Base-by-base conservation (phyloP, 2,888 invertebrate genomes). In the Lacanobia oleracea region DNA sequence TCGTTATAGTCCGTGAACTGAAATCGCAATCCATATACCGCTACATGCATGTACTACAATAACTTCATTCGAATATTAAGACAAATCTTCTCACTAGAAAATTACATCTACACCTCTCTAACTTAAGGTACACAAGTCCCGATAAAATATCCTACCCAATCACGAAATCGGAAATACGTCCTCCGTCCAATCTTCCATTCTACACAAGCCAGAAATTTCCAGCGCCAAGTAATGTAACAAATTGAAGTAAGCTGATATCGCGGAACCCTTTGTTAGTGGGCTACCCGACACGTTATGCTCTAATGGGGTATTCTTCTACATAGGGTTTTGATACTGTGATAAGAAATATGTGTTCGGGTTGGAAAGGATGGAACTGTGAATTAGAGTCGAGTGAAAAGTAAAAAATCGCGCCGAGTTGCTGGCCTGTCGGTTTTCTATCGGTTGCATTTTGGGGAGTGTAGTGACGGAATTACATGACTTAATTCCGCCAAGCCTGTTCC, bases 251-350 rank as follows among this genome's bases (percentile, higher is more conserved):
- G 45, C 48, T 60, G 84, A 84, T 83, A 83, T 69, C 67, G 23
- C 51, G 33, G 69, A 75, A 84, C 79, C 84, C 79, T 84, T 84
- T 83, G 84, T 84, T 48, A 77, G 77, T 67, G 57, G 23, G 75
- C 43, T 70, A 79, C 54, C 72, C 71, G 69, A 84, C 66, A 71
- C 68, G 67, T 61, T 78, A 64, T 61, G 33, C 53, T 56, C 69
- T 84, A 83, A 83, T 84, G 76, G 83, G 68, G 67, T 64, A 51
- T 68, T 68, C 70, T 72, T 77, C 74, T 66, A 73, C 67, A 79
- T 81, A 54, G 72, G 10, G 16, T 57, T 61, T 23, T 33, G 70
- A 75, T 64, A 80, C 66, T 16, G 7, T 45, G 69, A 63, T 68
- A 78, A 75, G 65, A 53, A 50, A 61, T 61, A 66, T 65, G 40